A percentile compares a stretch with the other conserved stretches of the same genome.
These are phyloP conservation scores for Urophycis tenuis DNA, from an alignment of 2,797 vertebrate species.

Conservation along the genomic window DNA sequence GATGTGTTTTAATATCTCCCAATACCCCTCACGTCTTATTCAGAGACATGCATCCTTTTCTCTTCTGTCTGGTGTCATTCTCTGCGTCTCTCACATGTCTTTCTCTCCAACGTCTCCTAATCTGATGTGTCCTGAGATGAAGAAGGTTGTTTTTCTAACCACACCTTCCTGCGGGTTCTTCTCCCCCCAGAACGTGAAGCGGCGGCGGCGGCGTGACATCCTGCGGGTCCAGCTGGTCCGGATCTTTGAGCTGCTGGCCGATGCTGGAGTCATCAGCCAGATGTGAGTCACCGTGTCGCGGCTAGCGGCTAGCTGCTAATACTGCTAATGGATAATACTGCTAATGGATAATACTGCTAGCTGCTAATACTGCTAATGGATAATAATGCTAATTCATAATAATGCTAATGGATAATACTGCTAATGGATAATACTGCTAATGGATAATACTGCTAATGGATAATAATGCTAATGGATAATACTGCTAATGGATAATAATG, in stretches of 20 bases:
- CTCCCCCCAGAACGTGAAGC: constrained; percentile 88
- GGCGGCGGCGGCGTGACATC: constrained; percentile 97
- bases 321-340: not conserved
- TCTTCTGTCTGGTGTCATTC: too few species aligned
- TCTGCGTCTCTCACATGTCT: too few species aligned
- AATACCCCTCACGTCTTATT: too few species aligned
- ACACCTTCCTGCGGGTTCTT: not conserved
- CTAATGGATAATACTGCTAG: not conserved
- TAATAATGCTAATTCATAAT: too few species aligned
- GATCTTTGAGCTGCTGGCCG: constrained; percentile 98
- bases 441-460: not conserved
- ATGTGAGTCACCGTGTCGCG: constrained; percentile 67
- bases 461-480: not conserved
- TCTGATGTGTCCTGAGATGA: not conserved
- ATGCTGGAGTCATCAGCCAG: constrained; percentile 97
- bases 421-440: not conserved
- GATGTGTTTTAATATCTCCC: too few species aligned
- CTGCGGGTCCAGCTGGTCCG: constrained; percentile 97
- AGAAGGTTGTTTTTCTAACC: too few species aligned
- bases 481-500: not conserved
- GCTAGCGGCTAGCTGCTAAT: not conserved
- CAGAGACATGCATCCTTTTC: too few species aligned
- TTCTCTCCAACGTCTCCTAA: too few species aligned
- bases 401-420: too few species aligned
- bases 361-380: too few species aligned